Percentiles rank a stretch among this genome's conserved stretches.
Conservation (phyloP, 2,888 invertebrate genomes). For the Dryomyza anilis region DNA sequence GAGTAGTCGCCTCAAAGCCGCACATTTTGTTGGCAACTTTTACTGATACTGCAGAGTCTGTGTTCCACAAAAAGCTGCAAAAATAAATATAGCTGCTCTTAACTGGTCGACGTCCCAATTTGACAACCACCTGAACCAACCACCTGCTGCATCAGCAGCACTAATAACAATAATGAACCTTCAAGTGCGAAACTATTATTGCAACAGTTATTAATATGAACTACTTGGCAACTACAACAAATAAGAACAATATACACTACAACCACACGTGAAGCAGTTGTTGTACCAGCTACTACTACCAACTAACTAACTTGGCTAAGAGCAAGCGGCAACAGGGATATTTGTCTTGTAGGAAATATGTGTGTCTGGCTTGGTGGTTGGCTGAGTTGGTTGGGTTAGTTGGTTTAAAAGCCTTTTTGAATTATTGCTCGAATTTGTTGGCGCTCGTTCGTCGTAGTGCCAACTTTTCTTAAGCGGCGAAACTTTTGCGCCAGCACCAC, state of each 20-base stretch:
- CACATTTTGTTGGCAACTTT: too few relatives aligned
- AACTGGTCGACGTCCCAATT: too few relatives aligned
- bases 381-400: neutral
- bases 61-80: too few relatives aligned
- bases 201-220: conserved; percentile 8
- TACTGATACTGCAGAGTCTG: too few relatives aligned
- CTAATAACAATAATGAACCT: neutral
- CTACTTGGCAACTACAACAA: conserved; percentile 1
- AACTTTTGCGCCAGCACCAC: neutral
- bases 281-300: neutral
- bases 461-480: conserved; percentile 11
- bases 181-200: conserved; percentile 13
- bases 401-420: conserved; percentile 7
- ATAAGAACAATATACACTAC: neutral
- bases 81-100: too few relatives aligned
- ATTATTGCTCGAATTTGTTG: conserved; percentile 11
- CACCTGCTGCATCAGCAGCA: neutral
- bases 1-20: too few relatives aligned
- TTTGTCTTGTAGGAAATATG: conserved; percentile 2
- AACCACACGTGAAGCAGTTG: neutral
- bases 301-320: neutral
- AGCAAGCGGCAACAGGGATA: conserved; percentile 1
- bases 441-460: neutral
- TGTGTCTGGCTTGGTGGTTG: neutral
- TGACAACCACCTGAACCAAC: too few relatives aligned